phyloP scores from a whole-genome alignment of 2,113 vertebrate species.

The Bucco capensis region DNA sequence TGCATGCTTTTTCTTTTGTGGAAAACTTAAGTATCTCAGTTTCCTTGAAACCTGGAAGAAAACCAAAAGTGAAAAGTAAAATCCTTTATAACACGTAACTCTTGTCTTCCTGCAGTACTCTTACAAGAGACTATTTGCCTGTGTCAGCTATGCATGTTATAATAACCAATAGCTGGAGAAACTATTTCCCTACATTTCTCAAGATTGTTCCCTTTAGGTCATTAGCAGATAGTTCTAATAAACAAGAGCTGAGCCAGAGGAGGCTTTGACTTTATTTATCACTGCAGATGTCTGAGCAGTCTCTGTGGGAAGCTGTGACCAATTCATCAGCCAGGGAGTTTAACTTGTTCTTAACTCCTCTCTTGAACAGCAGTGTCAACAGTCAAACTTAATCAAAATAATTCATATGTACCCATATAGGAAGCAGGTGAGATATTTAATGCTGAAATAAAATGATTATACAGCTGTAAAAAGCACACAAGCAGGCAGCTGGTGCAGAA shows the following conservation, averaged over 20 bases:
- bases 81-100: conserved; percentile 31
- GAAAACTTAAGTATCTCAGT: conserved; percentile 27
- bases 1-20: conserved; percentile 29
- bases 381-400: neutral
- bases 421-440: neutral
- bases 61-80: conserved; percentile 41
- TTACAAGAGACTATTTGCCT: conserved; percentile 6
- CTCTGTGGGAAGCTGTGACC: conserved; percentile 34
- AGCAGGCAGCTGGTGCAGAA: neutral
- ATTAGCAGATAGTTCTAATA: conserved; percentile 64
- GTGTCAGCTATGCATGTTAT: neutral
- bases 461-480: neutral
- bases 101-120: conserved; percentile 20
- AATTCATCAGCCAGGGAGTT: conserved; percentile 17
- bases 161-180: conserved; percentile 41
- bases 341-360: conserved; percentile 20
- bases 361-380: neutral
- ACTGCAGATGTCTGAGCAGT: conserved; percentile 12
- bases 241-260: conserved; percentile 42
- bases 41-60: conserved; percentile 46
- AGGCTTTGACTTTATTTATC: conserved; percentile 51
- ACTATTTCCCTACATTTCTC: conserved; percentile 20
- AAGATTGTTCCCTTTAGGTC: conserved; percentile 43
- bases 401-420: neutral
- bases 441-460: neutral